These are phyloP conservation scores for Spea hammondii DNA, from an alignment of 2,797 vertebrate species.

Conservation along the genomic window DNA sequence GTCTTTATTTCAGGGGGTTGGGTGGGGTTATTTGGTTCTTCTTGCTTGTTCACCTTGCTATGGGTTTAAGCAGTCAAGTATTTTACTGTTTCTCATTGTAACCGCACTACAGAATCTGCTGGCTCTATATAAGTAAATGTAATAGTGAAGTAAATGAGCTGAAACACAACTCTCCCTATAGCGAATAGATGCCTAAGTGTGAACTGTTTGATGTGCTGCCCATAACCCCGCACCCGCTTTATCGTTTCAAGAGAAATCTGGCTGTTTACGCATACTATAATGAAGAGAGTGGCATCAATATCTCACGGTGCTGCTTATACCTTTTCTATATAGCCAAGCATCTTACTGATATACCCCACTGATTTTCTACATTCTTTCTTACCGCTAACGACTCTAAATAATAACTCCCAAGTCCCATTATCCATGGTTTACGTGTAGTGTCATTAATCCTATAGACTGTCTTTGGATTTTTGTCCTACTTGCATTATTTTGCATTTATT, in stretches of 20 bases:
- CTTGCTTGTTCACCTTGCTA: too few relatives aligned
- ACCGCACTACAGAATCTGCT: too few relatives aligned
- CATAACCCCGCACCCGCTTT: too few relatives aligned
- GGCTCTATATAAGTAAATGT: too few relatives aligned
- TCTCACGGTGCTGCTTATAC: not conserved
- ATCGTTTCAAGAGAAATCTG: not conserved
- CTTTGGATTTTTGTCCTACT: slow-evolving; percentile 15
- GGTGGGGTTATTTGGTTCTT: too few relatives aligned
- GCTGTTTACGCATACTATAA: not conserved
- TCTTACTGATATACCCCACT: slow-evolving; percentile 8
- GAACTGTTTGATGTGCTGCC: too few relatives aligned
- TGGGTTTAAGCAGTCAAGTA: too few relatives aligned
- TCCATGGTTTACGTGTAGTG: not conserved
- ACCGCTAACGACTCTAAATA: slow-evolving; percentile 2
- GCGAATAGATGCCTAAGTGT: too few relatives aligned
- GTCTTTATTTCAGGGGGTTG: too few relatives aligned
- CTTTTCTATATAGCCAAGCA: slow-evolving; percentile 1
- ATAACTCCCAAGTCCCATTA: slow-evolving; percentile 25
- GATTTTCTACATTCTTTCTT: slow-evolving; percentile 7
- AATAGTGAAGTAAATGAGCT: too few relatives aligned
- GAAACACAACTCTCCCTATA: too few relatives aligned
- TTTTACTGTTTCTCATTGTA: too few relatives aligned
- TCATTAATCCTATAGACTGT: slow-evolving; percentile 32
- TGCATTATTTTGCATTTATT: slow-evolving; percentile 41
- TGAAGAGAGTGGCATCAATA: not conserved